Evolutionary conservation across 1,140 invertebrate species (phyloP).

Genomic region (Bathynomus jamesi): DNA sequence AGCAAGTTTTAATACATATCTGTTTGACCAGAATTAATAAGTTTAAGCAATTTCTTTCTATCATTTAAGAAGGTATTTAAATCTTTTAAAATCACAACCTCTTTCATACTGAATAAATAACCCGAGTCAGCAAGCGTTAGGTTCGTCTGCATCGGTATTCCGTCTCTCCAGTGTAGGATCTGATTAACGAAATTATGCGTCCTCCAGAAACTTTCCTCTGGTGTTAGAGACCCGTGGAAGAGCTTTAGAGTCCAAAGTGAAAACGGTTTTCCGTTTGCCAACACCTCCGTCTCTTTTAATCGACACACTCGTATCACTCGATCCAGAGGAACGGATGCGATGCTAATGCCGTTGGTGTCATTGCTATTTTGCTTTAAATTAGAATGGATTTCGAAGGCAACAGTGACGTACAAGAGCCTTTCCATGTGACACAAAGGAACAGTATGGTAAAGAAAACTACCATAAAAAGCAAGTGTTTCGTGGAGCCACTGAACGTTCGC

Average conservation of each 20-base stretch:
- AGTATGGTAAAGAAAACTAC: slow-evolving; percentile 22
- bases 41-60: slow-evolving; percentile 6
- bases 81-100: slow-evolving; percentile 17
- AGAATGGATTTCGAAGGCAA: slow-evolving; percentile 20
- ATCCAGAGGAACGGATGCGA: slow-evolving; percentile 8
- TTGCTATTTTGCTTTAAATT: slow-evolving; percentile 12
- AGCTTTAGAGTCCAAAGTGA: slow-evolving; percentile 26
- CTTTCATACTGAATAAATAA: slow-evolving; percentile 18
- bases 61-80: slow-evolving; percentile 19
- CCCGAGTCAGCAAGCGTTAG: not conserved
- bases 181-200: slow-evolving; percentile 17
- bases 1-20: too few species aligned
- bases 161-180: slow-evolving; percentile 5
- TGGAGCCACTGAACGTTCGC: not conserved
- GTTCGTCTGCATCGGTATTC: not conserved
- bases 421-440: slow-evolving; percentile 14
- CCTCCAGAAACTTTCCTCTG: slow-evolving; percentile 27
- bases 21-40: not conserved
- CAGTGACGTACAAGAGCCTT: slow-evolving; percentile 20
- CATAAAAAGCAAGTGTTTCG: not conserved
- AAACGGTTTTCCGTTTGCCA: not conserved
- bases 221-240: slow-evolving; percentile 11
- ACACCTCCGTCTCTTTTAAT: slow-evolving; percentile 2
- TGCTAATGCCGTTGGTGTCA: slow-evolving; percentile 5
- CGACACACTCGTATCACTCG: slow-evolving; percentile 6